These are phyloP conservation scores for Apoda limacodes DNA, from an alignment of 2,888 invertebrate species.

Conservation along the genomic window DNA sequence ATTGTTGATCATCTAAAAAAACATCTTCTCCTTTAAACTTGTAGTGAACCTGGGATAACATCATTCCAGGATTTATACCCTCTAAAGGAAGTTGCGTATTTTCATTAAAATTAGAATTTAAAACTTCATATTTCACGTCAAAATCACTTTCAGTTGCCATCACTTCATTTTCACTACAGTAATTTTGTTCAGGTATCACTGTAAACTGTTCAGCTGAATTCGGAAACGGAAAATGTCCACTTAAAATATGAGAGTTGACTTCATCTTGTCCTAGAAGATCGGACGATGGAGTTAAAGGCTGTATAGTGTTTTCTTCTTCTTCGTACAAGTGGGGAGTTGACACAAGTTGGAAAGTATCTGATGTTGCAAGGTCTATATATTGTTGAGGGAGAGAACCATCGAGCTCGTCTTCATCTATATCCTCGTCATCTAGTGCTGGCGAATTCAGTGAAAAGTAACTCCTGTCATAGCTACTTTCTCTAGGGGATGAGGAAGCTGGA, in stretches of 20 bases:
- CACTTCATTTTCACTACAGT: conserved; percentile 50
- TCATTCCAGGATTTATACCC: conserved; percentile 41
- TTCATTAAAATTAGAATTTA: conserved; percentile 33
- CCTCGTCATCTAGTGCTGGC: conserved; percentile 56
- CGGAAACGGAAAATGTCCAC: conserved; percentile 62
- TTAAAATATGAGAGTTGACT: conserved; percentile 57
- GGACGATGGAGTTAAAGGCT: conserved; percentile 64
- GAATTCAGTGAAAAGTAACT: conserved; percentile 55
- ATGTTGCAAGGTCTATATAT: conserved; percentile 70
- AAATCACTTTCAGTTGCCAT: conserved; percentile 47
- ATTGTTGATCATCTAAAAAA: conserved; percentile 49
- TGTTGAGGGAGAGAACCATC: conserved; percentile 63
- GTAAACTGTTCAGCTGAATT: conserved; percentile 63
- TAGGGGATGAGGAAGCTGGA: conserved; percentile 60
- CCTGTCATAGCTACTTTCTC: conserved; percentile 66
- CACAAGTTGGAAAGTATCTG: conserved; percentile 74
- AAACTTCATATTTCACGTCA: conserved; percentile 57
- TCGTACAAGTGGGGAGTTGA: conserved; percentile 69
- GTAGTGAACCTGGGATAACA: conserved; percentile 38
- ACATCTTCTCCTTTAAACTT: conserved; percentile 49
- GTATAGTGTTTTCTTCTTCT: conserved; percentile 70
- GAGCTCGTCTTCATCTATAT: conserved; percentile 55
- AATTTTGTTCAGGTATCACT: conserved; percentile 59
- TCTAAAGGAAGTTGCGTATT: conserved; percentile 35
- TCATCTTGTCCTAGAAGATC: conserved; percentile 61